phyloP scores from a whole-genome alignment of 2,888 invertebrate species.

The Apantesis nais region DNA sequence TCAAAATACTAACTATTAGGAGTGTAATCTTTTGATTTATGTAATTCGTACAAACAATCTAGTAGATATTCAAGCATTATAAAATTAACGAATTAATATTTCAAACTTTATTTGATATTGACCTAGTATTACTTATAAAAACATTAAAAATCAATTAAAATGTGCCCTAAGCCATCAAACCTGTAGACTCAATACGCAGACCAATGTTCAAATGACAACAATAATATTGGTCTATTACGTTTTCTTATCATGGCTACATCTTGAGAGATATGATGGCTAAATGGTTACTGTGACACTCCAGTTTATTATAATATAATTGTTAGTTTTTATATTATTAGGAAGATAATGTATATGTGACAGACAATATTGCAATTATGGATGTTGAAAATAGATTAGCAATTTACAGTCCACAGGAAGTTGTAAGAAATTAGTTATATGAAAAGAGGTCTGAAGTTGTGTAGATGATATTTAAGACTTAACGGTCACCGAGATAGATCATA shows the following conservation, averaged over 20 bases:
- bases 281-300: background rate
- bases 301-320: no score
- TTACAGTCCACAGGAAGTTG: background rate
- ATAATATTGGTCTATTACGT: background rate
- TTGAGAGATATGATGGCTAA: background rate
- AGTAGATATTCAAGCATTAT: background rate
- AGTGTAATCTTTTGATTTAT: background rate
- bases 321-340: no score
- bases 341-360: no score
- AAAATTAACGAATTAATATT: background rate
- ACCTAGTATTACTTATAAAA: no score
- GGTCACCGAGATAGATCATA: background rate
- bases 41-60: background rate
- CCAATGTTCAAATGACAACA: background rate
- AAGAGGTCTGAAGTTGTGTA: background rate
- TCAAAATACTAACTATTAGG: background rate
- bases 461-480: background rate
- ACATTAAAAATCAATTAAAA: no score
- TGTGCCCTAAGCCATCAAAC: background rate
- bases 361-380: background rate
- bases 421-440: background rate
- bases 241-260: background rate
- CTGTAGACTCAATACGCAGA: background rate
- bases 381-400: background rate
- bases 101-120: background rate